Conservation (phyloP, 2,888 invertebrate species). For the Drosophila recens region DNA sequence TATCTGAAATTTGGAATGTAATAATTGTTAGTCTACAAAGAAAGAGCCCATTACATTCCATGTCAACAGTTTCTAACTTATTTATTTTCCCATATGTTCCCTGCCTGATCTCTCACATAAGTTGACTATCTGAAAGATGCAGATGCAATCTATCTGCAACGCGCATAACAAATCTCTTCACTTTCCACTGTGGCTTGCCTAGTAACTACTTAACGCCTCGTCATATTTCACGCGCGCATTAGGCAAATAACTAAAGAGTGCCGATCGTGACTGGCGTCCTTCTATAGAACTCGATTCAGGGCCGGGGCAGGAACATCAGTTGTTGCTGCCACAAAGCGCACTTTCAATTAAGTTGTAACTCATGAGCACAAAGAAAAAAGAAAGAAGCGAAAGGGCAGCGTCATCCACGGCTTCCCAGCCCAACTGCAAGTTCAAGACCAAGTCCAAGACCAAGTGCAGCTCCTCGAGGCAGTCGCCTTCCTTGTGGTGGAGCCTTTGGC, state of each 20-base stretch:
- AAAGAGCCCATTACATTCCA: background rate
- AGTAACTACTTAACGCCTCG: constrained; percentile 82
- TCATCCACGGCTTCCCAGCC: constrained; percentile 14
- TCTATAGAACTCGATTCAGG: constrained; percentile 22
- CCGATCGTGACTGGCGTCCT: constrained; percentile 74
- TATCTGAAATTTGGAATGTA: too few species aligned
- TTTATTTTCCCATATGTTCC: background rate
- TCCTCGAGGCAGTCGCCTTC: constrained; percentile 13
- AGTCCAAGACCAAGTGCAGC: constrained; percentile 41
- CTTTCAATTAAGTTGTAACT: constrained; percentile 84
- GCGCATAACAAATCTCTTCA: constrained; percentile 6
- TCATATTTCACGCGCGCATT: constrained; percentile 78
- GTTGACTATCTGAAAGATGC: background rate
- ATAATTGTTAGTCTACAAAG: background rate
- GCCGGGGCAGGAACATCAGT: constrained; percentile 8
- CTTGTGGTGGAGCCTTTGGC: constrained; percentile 13
- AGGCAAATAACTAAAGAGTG: constrained; percentile 69
- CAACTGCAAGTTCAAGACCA: constrained; percentile 18
- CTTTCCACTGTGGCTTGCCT: constrained; percentile 58
- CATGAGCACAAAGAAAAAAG: constrained; percentile 42
- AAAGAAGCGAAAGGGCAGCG: constrained; percentile 25
- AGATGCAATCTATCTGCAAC: background rate
- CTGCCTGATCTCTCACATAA: background rate
- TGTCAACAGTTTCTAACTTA: background rate
- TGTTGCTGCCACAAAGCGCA: constrained; percentile 52